Evolutionary conservation across 2,888 invertebrate species (phyloP), one percentile per base, ranked within the genome.

Genomic region (Parnassius apollo): DNA sequence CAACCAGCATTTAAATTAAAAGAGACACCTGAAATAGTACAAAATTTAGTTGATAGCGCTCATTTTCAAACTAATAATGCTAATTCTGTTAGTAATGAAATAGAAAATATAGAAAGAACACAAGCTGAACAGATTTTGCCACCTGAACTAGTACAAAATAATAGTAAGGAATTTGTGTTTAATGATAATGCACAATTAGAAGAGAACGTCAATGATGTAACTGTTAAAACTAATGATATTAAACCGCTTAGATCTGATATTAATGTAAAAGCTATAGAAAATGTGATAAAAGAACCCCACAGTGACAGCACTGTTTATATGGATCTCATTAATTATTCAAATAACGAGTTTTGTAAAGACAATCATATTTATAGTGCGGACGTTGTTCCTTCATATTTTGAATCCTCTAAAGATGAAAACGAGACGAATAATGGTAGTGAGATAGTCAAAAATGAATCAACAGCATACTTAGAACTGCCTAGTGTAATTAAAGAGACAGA

Each of bases 391-490:
- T 75, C 76, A 9, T 78, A 75, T 62, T 68, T 82, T 45, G 78
- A 81, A 58, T 67, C 67, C 51, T 65, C 78, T 7, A 66, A 61
- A 44, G 67, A 62, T 59, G 70, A 75, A 46, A 68, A 65, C 59
- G 35, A 67, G 67, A 22, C 42, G 8, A 45, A 42, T 50, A 57
- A 60, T 59, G 66, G 67, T 65, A 73, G 71, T 58, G 72, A 72
- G 59, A 65, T 83, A 25, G 64, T 76, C 11, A 80, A 75, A 66
- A 81, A 84, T 69, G 89, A 91, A 67, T 90, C 91, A 44, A 91
- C 91, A 0, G 75, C 80, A 54, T 91, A 91, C 69, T 80, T 91
- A 80, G 90, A 91, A 75, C 77, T 88, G 66, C 91, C 91, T 49
- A 84, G 82, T 70, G 75, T 80, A 55, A 75, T 81, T 55, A 83